Percentiles rank a stretch among this genome's conserved stretches.
Evolutionary conservation across 2,113 vertebrate genomes (phyloP).

Genomic region (Caretta caretta): DNA sequence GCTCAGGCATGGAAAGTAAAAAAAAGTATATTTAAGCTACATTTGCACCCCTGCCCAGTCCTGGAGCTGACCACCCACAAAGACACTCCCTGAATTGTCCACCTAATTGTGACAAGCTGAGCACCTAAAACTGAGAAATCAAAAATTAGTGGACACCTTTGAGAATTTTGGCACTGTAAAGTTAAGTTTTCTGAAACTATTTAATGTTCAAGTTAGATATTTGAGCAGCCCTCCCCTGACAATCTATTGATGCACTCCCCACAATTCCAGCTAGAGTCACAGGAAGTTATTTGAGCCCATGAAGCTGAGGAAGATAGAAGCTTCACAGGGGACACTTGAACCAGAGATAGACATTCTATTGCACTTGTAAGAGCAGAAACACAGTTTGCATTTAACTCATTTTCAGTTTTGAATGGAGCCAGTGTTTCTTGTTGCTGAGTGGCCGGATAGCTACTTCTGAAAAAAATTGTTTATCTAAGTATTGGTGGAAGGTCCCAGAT

Average conservation of each 20-base stretch:
- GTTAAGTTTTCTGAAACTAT: too few species aligned
- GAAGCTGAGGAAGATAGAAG: not conserved
- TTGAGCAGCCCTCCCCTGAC: too few species aligned
- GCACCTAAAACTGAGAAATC: not conserved
- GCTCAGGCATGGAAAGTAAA: too few species aligned
- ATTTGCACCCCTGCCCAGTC: fast-evolving
- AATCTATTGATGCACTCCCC: not conserved
- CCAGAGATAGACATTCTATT: not conserved
- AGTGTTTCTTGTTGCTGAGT: constrained; percentile 35
- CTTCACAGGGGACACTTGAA: not conserved
- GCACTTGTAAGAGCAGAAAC: not conserved
- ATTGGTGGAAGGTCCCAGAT: not conserved
- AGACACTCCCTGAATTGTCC: not conserved
- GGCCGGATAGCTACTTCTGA: not conserved
- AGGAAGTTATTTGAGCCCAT: not conserved
- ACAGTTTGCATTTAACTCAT: fast-evolving
- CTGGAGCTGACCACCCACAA: too few species aligned
- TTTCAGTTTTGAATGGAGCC: not conserved
- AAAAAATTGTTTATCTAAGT: not conserved
- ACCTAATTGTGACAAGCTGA: not conserved
- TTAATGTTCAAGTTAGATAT: too few species aligned
- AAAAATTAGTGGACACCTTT: too few species aligned
- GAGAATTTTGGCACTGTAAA: too few species aligned
- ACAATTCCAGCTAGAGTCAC: not conserved
- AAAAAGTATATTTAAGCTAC: not conserved